Conservation (phyloP, 2,888 invertebrate genomes). For the Agrotis puta region DNA sequence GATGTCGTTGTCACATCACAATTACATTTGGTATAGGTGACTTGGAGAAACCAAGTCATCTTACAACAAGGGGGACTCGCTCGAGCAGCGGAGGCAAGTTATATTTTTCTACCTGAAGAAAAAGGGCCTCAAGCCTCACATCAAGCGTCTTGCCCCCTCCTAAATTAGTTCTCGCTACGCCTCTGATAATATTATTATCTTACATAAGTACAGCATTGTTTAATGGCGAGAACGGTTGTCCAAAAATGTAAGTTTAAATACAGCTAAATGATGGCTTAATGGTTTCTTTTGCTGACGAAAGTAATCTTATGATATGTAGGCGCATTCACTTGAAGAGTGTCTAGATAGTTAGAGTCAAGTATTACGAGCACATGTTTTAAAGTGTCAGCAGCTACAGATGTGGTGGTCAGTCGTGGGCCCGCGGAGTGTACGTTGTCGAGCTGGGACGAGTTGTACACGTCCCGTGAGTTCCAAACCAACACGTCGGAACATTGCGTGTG, state of each 20-base stretch:
- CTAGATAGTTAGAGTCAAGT: conserved; percentile 92
- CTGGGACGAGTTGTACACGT: conserved; percentile 81
- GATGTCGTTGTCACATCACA: too few species aligned
- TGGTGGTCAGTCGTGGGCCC: conserved; percentile 87
- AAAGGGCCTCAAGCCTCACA: too few species aligned
- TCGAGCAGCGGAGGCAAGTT: too few species aligned
- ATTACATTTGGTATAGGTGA: too few species aligned
- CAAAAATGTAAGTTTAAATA: not conserved
- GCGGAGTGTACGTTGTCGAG: conserved; percentile 89
- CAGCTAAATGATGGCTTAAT: not conserved
- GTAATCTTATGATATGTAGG: conserved; percentile 81
- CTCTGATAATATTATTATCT: too few species aligned
- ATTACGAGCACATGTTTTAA: conserved; percentile 89
- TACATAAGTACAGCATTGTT: too few species aligned
- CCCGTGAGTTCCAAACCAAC: conserved; percentile 90
- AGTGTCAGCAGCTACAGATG: conserved; percentile 90
- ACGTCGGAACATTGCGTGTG: conserved; percentile 90
- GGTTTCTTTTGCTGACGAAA: conserved; percentile 67
- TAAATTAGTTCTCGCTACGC: too few species aligned
- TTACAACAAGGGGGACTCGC: too few species aligned
- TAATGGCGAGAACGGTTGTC: too few species aligned
- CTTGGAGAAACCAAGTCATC: too few species aligned
- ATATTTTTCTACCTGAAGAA: too few species aligned
- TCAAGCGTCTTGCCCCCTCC: too few species aligned
- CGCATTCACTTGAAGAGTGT: conserved; percentile 88